Conservation (phyloP, 2,797 vertebrate genomes). For the Lepidocolaptes lacrymiger region DNA sequence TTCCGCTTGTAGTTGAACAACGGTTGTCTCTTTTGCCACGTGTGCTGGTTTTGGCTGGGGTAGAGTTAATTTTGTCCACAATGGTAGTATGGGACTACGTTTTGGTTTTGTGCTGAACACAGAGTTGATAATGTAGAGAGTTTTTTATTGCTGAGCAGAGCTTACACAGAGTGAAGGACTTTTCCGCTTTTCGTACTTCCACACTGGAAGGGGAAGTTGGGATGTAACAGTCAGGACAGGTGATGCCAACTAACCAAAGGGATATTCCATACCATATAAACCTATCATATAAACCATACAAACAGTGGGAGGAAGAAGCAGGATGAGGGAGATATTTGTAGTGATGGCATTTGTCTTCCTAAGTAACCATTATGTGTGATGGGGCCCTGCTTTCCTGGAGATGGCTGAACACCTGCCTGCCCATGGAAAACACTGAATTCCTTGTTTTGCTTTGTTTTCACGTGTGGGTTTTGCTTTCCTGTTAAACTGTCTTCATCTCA, state of each 20-base stretch:
- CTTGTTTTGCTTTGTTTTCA: not conserved
- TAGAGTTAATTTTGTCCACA: not conserved
- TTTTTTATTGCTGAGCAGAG: not conserved
- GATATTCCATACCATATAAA: not conserved
- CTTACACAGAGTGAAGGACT: not conserved
- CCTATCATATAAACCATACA: no score
- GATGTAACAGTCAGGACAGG: not conserved
- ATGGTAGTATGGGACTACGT: not conserved
- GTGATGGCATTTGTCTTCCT: not conserved
- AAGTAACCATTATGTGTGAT: accelerated
- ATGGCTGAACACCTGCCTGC: not conserved
- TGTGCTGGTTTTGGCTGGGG: not conserved
- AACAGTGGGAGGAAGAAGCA: not conserved
- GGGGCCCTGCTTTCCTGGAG: not conserved
- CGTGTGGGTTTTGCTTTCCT: not conserved
- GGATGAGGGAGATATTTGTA: not conserved
- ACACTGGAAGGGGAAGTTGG: not conserved
- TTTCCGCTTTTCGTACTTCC: not conserved
- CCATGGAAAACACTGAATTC: not conserved
- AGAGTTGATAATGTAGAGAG: not conserved
- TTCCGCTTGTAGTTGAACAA: not conserved
- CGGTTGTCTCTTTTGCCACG: not conserved
- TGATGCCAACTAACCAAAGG: not conserved
- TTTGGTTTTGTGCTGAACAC: not conserved
- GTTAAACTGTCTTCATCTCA: not conserved